Evolutionary conservation across 2,113 vertebrate species (phyloP).

Genomic region (Trinectes maculatus): DNA sequence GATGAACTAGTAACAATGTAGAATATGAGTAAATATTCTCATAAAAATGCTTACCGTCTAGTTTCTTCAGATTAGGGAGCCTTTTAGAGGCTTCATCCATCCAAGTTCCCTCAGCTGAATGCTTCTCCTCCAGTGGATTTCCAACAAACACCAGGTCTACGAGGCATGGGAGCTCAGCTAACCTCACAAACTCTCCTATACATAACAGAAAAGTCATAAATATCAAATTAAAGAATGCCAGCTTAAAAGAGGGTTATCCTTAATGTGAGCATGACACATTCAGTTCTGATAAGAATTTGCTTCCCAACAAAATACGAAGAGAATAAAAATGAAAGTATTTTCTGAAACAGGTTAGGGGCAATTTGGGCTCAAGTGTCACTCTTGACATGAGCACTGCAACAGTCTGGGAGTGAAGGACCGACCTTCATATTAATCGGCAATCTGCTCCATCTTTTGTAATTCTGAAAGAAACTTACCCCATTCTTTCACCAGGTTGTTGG

Average conservation of each 20-base stretch:
- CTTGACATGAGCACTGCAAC: too few species aligned
- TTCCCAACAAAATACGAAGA: neutral
- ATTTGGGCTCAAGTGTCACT: too few species aligned
- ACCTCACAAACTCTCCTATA: conserved; percentile 87
- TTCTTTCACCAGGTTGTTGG: conserved; percentile 97
- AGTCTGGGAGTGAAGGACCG: too few species aligned
- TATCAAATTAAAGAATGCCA: neutral
- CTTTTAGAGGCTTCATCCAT: conserved; percentile 91
- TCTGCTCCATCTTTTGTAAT: too few species aligned
- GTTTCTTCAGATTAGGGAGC: conserved; percentile 90
- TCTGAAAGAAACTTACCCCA: conserved; percentile 86
- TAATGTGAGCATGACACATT: neutral
- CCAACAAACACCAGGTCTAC: conserved; percentile 95
- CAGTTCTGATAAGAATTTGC: neutral
- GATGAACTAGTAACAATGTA: too few species aligned
- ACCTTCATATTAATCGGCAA: neutral
- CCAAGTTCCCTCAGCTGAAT: conserved; percentile 88
- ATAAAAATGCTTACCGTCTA: conserved; percentile 88
- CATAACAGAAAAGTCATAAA: neutral
- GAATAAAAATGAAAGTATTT: too few species aligned
- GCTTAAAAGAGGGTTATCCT: neutral
- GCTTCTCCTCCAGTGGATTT: conserved; percentile 95
- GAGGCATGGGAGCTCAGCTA: conserved; percentile 89
- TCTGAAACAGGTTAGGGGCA: too few species aligned
- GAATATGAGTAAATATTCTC: neutral